Evolutionary conservation across 2,888 invertebrate species (phyloP).

Genomic region (Elysia crispata): DNA sequence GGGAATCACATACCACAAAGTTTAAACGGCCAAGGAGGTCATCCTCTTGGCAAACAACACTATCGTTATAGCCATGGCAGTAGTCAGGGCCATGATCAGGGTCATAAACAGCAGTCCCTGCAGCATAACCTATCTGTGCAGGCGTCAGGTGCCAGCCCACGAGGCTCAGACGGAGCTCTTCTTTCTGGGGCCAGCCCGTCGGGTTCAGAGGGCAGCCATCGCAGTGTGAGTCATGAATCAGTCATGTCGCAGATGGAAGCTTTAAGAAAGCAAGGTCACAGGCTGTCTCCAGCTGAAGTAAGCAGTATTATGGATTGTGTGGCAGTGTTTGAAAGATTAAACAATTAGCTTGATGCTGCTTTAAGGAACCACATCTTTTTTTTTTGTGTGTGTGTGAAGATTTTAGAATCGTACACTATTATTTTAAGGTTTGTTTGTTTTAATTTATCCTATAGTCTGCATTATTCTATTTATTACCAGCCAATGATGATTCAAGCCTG

Average conservation of each 20-base stretch:
- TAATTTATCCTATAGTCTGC: too few relatives aligned
- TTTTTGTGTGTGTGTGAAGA: too few relatives aligned
- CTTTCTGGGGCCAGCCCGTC: constrained; percentile 7
- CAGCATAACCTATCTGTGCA: constrained; percentile 29
- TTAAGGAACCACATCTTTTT: too few relatives aligned
- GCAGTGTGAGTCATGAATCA: not conserved
- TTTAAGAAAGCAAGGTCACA: constrained; percentile 31
- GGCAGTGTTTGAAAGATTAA: too few relatives aligned
- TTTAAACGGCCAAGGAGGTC: not conserved
- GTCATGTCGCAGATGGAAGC: constrained; percentile 37
- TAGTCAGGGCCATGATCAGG: not conserved
- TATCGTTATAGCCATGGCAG: constrained; percentile 11
- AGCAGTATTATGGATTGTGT: too few relatives aligned
- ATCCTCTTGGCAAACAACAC: not conserved
- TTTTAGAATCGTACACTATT: too few relatives aligned
- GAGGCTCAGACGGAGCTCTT: constrained; percentile 2
- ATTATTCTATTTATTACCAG: too few relatives aligned
- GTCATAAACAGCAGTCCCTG: not conserved
- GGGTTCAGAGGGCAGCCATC: constrained; percentile 25
- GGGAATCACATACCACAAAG: too few relatives aligned
- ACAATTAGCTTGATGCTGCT: too few relatives aligned
- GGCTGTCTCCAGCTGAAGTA: constrained; percentile 35
- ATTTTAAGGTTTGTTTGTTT: too few relatives aligned
- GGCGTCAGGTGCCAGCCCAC: constrained; percentile 13
- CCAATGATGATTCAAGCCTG: too few relatives aligned